phyloP scores from a whole-genome alignment of 2,797 vertebrate species.

The Scolopax bukidnonensis region DNA sequence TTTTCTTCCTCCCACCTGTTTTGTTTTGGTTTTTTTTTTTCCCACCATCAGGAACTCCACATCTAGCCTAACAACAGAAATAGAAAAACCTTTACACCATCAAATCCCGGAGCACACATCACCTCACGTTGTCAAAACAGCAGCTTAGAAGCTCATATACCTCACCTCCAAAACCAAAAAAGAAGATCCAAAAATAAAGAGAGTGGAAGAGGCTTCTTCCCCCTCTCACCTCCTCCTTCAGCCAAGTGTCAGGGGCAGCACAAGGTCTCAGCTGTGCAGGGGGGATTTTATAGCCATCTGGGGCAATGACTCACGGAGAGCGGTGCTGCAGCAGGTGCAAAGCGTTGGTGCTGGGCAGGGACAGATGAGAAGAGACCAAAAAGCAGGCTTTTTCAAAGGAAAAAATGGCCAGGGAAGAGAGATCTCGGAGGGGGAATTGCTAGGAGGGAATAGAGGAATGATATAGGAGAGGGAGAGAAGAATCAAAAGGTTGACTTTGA shows the following conservation, averaged over 20 bases:
- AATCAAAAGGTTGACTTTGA: neutral
- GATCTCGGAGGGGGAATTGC: accelerated
- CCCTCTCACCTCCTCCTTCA: accelerated
- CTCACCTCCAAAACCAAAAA: neutral
- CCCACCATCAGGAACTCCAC: no score
- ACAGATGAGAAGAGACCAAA: neutral
- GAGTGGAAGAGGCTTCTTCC: accelerated
- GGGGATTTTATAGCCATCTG: neutral
- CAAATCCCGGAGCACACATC: accelerated
- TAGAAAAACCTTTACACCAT: neutral
- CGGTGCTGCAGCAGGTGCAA: neutral
- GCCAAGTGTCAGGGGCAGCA: accelerated
- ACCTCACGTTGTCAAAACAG: accelerated
- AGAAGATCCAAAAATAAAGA: accelerated
- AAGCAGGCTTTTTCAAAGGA: neutral
- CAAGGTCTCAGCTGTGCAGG: accelerated
- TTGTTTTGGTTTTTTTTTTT: neutral
- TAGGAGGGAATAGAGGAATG: neutral
- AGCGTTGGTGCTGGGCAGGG: neutral
- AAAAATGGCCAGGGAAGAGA: accelerated
- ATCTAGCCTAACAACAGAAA: neutral
- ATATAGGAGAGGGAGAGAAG: neutral
- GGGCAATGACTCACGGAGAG: neutral
- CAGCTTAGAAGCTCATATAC: accelerated
- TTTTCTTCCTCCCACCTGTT: neutral